Conservation (phyloP, 1,140 invertebrate species). For the Atta cephalotes region DNA sequence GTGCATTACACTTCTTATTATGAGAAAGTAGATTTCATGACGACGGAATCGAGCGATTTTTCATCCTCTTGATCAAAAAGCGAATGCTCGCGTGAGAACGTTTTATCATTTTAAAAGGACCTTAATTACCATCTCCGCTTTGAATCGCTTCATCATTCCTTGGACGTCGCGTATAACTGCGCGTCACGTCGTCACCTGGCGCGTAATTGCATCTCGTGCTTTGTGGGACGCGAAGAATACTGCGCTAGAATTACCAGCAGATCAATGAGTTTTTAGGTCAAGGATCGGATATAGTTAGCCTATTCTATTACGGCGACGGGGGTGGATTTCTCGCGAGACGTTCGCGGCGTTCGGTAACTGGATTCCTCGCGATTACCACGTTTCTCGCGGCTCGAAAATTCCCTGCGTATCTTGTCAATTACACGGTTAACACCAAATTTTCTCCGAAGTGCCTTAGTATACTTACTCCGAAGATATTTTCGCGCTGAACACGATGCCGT, state of each 20-base stretch:
- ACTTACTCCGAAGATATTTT: too few species aligned
- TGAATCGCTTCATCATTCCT: constrained; percentile 6
- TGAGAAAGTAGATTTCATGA: constrained; percentile 1
- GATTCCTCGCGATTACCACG: not conserved
- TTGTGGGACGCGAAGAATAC: constrained; percentile 12
- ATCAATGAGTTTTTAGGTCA: constrained; percentile 60
- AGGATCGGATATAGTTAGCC: constrained; percentile 42
- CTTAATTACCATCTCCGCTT: constrained; percentile 6
- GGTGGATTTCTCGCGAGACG: constrained; percentile 13
- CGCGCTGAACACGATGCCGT: too few species aligned
- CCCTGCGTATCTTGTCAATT: not conserved
- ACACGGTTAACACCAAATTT: not conserved
- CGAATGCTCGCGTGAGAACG: not conserved
- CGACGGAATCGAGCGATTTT: constrained; percentile 1
- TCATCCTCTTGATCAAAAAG: constrained; percentile 28
- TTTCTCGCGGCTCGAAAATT: not conserved
- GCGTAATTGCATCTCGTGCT: constrained; percentile 35
- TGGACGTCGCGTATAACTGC: constrained; percentile 37
- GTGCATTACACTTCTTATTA: not conserved
- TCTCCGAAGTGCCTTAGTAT: too few species aligned
- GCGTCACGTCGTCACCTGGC: constrained; percentile 3
- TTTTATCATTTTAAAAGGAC: not conserved
- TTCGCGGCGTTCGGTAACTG: not conserved
- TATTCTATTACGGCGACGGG: constrained; percentile 28
- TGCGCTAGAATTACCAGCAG: constrained; percentile 15